Evolutionary conservation across 2,797 vertebrate species (phyloP).

Genomic region (Eulemur rubriventer): DNA sequence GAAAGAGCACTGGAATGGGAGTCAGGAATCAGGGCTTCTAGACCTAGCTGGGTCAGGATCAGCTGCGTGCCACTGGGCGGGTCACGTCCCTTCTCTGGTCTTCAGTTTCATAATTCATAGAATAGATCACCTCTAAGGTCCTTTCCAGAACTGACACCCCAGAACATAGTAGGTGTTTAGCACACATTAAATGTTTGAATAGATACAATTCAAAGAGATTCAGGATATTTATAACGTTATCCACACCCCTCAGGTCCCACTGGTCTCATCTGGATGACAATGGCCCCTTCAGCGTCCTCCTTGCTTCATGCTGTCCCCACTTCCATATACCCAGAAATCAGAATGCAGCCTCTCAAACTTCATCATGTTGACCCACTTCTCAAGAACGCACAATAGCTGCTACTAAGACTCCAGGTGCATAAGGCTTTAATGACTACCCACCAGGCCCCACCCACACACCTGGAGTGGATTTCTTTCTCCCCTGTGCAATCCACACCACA

Average conservation of each 20-base stretch:
- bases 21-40: neutral
- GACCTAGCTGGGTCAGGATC: neutral
- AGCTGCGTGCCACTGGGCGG: neutral
- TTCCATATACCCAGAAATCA: neutral
- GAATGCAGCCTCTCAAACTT: neutral
- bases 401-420: neutral
- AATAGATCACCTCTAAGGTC: neutral
- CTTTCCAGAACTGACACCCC: neutral
- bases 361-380: neutral
- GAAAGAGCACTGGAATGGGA: neutral
- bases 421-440: neutral
- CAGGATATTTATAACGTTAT: neutral
- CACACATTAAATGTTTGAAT: neutral
- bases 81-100: neutral
- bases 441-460: neutral
- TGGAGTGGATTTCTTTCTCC: neutral
- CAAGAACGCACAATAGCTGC: neutral
- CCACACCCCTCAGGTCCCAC: neutral
- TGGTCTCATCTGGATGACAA: neutral
- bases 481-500: neutral
- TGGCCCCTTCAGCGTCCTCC: neutral
- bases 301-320: neutral
- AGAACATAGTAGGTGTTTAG: neutral
- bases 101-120: neutral
- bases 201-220: neutral